Conservation (phyloP, 1,140 invertebrate species). For the Lineus longissimus region DNA sequence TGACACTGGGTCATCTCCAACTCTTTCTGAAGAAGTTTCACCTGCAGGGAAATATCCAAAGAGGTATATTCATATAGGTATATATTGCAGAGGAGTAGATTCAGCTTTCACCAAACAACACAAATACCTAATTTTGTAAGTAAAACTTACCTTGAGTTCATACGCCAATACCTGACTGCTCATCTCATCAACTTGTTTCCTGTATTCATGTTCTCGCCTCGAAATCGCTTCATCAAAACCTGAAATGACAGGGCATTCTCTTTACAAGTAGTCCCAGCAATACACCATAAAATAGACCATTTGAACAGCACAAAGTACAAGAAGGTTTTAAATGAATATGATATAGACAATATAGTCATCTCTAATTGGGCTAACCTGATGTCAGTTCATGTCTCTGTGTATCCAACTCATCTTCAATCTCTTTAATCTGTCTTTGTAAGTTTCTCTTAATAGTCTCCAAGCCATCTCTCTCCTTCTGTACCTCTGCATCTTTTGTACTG, state of each 20-base stretch:
- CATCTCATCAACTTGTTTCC: slow-evolving; percentile 46
- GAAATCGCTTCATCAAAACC: slow-evolving; percentile 50
- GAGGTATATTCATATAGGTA: too few species aligned
- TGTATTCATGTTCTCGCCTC: slow-evolving; percentile 49
- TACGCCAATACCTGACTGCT: slow-evolving; percentile 41
- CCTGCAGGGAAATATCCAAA: slow-evolving; percentile 25
- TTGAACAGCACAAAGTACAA: too few species aligned
- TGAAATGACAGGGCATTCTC: too few species aligned
- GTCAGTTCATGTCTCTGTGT: slow-evolving; percentile 35
- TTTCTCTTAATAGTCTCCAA: slow-evolving; percentile 46
- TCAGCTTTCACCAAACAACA: background rate
- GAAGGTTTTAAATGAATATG: too few species aligned
- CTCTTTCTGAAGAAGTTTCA: slow-evolving; percentile 45
- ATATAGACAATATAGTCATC: too few species aligned
- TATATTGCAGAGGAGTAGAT: background rate
- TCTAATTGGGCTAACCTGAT: slow-evolving; percentile 17
- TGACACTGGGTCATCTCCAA: slow-evolving; percentile 37
- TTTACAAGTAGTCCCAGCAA: too few species aligned
- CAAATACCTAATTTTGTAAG: too few species aligned
- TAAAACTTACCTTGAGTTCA: slow-evolving; percentile 40
- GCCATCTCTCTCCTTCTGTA: slow-evolving; percentile 41
- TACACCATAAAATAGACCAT: too few species aligned
- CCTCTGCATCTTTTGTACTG: slow-evolving; percentile 43
- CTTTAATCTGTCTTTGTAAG: slow-evolving; percentile 39
- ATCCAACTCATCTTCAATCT: slow-evolving; percentile 47